Conservation (phyloP, 2,113 vertebrate genomes). For the Choloepus hoffmanni region DNA sequence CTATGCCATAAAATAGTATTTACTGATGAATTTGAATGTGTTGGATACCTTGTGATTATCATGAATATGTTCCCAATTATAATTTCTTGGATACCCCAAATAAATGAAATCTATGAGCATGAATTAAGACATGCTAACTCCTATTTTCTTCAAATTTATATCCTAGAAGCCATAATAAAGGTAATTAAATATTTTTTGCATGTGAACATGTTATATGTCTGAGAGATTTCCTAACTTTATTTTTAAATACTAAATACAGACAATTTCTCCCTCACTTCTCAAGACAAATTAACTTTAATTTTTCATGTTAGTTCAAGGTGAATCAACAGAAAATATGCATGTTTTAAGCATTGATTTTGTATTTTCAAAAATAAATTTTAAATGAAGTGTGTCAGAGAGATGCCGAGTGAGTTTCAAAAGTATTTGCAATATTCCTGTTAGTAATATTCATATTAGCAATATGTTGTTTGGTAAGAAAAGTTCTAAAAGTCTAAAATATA, state of each 20-base stretch:
- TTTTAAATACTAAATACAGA: neutral
- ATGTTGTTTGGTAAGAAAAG: conserved; percentile 24
- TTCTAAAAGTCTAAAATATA: neutral
- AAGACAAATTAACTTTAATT: conserved; percentile 10
- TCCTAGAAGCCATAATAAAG: conserved; percentile 79
- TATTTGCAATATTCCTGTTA: neutral
- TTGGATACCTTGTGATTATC: conserved; percentile 74
- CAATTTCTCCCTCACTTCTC: neutral
- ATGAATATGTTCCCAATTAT: conserved; percentile 77
- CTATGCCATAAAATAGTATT: conserved; percentile 76
- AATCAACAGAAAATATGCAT: neutral
- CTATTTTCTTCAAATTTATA: conserved; percentile 79
- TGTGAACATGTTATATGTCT: neutral
- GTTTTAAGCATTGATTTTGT: neutral
- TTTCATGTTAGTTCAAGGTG: neutral
- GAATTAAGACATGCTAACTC: conserved; percentile 73
- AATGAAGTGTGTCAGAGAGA: neutral
- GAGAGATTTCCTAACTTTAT: neutral
- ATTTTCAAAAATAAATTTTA: conserved; percentile 32
- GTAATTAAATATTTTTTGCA: conserved; percentile 65
- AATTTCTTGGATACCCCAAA: conserved; percentile 53
- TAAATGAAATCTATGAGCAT: neutral
- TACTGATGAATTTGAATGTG: conserved; percentile 81
- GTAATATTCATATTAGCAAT: neutral
- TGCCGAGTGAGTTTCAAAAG: neutral